phyloP scores from a whole-genome alignment of 2,888 invertebrate genomes.

The Tinea semifulvella region DNA sequence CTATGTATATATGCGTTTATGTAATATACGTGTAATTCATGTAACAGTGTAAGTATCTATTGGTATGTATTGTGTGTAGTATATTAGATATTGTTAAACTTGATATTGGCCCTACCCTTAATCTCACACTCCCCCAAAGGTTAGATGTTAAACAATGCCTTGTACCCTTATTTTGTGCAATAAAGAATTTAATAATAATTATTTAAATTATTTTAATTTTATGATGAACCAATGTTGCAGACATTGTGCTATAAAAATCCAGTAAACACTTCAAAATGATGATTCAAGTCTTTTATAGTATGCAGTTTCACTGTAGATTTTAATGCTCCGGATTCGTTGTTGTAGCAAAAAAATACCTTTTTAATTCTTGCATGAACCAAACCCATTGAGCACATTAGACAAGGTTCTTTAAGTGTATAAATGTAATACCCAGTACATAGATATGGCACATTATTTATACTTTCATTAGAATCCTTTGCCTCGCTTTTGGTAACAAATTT shows the following conservation, averaged over 20 bases:
- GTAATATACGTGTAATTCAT: too few relatives aligned
- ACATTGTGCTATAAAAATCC: constrained; percentile 50
- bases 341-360: constrained; percentile 78
- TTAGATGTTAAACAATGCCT: too few relatives aligned
- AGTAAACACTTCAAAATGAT: constrained; percentile 89
- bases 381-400: constrained; percentile 96
- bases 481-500: constrained; percentile 34
- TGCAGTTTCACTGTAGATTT: constrained; percentile 79
- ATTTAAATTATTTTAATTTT: too few relatives aligned
- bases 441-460: constrained; percentile 67
- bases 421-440: constrained; percentile 89
- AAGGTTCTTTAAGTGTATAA: constrained; percentile 87
- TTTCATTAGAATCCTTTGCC: constrained; percentile 22
- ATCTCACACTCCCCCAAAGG: too few relatives aligned
- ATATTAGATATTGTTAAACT: too few relatives aligned
- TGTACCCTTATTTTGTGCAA: too few relatives aligned
- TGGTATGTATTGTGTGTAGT: too few relatives aligned
- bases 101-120: too few relatives aligned
- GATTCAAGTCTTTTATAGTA: constrained; percentile 81
- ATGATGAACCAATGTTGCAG: too few relatives aligned
- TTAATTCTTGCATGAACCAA: constrained; percentile 88
- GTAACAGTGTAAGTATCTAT: too few relatives aligned
- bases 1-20: too few relatives aligned
- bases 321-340: constrained; percentile 72
- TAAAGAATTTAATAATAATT: too few relatives aligned